These are phyloP conservation scores for Pseudopipra pipra DNA, from an alignment of 2,113 vertebrate genomes.

Conservation along the genomic window DNA sequence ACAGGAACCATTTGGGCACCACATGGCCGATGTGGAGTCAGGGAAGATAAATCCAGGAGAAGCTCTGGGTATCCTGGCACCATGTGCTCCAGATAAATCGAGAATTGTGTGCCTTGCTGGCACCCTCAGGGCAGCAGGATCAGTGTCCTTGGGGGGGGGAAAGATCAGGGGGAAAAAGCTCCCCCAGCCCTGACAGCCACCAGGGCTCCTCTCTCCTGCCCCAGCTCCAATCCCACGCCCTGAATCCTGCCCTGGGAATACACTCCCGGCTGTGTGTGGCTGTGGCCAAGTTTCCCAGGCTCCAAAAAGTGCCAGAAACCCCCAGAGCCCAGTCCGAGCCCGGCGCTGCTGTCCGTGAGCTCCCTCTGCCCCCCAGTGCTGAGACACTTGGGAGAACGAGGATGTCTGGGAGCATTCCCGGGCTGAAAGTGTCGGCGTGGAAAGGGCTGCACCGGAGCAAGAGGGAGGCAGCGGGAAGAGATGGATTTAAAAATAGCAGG, in stretches of 20 bases:
- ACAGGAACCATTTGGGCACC: neutral
- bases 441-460: neutral
- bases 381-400: neutral
- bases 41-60: neutral
- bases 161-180: neutral
- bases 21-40: neutral
- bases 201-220: neutral
- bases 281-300: neutral
- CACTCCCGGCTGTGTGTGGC: neutral
- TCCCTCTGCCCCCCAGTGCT: neutral
- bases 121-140: neutral
- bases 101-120: neutral
- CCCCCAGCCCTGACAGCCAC: neutral
- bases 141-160: neutral
- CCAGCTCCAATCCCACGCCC: slow-evolving; percentile 1
- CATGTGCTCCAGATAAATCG: neutral
- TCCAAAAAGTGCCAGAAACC: neutral
- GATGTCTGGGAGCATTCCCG: neutral
- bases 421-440: neutral
- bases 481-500: neutral
- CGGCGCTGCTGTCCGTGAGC: neutral
- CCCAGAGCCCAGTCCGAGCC: neutral
- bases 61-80: neutral
- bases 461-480: neutral
- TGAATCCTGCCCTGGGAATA: neutral